A percentile compares a stretch with the other conserved stretches of the same genome.
phyloP scores from a whole-genome alignment of 2,113 vertebrate species.

The Notechis scutatus region DNA sequence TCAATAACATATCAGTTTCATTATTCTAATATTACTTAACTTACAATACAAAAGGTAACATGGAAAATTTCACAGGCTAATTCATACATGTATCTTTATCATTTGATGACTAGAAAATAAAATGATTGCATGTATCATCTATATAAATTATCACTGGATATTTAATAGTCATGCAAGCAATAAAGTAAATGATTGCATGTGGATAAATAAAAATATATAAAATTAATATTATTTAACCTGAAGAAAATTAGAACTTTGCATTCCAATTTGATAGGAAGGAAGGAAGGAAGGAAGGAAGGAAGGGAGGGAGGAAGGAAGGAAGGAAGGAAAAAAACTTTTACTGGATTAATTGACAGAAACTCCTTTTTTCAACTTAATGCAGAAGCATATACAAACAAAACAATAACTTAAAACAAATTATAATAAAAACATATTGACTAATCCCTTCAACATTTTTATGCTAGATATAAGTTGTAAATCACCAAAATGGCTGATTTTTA shows the following conservation, averaged over 20 bases:
- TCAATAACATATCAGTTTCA: not conserved
- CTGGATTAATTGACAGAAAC: not conserved
- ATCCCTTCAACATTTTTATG: not conserved
- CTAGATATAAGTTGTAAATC: not conserved
- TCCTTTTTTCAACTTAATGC: not conserved
- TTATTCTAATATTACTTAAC: not conserved
- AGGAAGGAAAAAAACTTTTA: not conserved
- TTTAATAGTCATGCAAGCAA: not conserved
- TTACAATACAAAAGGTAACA: not conserved
- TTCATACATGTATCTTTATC: not conserved
- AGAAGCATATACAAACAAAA: not conserved
- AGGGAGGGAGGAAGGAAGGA: not conserved
- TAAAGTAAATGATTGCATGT: not conserved
- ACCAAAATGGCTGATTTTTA: conserved; percentile 6
- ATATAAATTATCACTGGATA: not conserved
- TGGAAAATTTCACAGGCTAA: not conserved
- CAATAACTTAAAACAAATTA: not conserved
- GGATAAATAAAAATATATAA: not conserved
- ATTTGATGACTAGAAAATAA: not conserved
- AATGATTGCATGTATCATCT: not conserved
- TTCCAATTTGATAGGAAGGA: not conserved
- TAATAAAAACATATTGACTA: not conserved
- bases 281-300: not conserved
- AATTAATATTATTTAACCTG: not conserved
- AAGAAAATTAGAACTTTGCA: not conserved